Base-by-base conservation (phyloP, 2,113 vertebrate genomes). In the Tetrax tetrax region DNA sequence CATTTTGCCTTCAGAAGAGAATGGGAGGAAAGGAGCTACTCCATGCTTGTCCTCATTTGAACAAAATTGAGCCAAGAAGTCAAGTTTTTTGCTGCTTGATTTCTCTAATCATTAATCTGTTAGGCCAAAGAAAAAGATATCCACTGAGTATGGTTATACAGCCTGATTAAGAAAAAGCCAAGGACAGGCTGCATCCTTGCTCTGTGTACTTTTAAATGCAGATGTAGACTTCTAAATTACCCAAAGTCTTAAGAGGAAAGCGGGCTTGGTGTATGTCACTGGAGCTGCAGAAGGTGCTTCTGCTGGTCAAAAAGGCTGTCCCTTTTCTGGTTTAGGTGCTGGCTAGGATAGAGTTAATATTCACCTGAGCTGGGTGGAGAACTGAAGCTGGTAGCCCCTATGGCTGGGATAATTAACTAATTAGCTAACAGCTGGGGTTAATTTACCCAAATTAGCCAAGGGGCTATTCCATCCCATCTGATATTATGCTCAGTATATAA, bases 101-200 rank as follows among this genome's bases (percentile, higher is more conserved):
- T 75, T 82, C 23, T 74, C 5, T 65, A 22, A 56, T 37, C 21
- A 21, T 65, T 60, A 57, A 59, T 38, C 47, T 63, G 18, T 57
- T 70, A 90, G 27, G 24, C 9, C 47, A 74, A 87, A 82, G 5
- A 14, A 82, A 90, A 72, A 22, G 35, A 48, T 22, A 5, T 17
- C 14, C 14, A 33, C 8, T 61, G 15, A 29, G 38, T 24, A 65
- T 1, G 0, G 9, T n/a, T 71, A 19, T 7, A 10, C 7, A 5
- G 14, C 11, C 14, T 63, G 63, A 22, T 28, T 12, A 83, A 79
- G n/a, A 61, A 71, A 75, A 79, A 71, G 4, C 2, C 47, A 61
- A 19, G 29, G 15, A n/a, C 17, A 56, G 6, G 7, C 6, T 65
- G 5, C 37, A 60, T 70, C 13, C 50, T 82, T 74, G 17, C 20